Conservation (phyloP, 2,113 vertebrate species). For the Strigops habroptila region DNA sequence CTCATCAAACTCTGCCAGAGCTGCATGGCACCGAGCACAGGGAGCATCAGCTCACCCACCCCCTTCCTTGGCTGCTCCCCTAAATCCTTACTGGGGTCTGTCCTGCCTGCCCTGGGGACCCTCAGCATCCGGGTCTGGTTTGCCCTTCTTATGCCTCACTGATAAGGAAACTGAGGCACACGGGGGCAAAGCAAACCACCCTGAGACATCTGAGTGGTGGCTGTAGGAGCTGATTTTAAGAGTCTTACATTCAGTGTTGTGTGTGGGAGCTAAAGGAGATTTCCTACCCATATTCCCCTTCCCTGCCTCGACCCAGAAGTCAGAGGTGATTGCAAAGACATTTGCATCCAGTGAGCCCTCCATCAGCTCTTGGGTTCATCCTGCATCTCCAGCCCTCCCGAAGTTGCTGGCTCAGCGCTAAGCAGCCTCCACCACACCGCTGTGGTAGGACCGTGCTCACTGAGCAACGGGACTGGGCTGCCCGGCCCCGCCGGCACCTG, state of each 20-base stretch:
- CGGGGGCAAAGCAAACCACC: accelerated
- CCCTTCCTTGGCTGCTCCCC: background rate
- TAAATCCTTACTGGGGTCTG: background rate
- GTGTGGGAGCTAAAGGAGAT: background rate
- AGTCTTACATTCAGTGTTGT: background rate
- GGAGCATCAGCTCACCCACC: background rate
- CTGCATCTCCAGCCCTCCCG: background rate
- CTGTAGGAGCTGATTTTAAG: background rate
- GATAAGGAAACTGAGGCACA: background rate
- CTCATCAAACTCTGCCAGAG: slow-evolving; percentile 94
- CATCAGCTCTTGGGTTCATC: background rate
- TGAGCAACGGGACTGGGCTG: accelerated
- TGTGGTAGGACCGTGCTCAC: accelerated
- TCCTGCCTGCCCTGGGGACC: background rate
- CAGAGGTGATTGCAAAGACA: accelerated
- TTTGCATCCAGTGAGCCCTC: accelerated
- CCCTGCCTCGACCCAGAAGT: background rate
- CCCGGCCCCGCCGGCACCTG: background rate
- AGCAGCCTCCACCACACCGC: background rate
- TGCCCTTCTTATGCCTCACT: background rate
- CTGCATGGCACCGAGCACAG: slow-evolving; percentile 47
- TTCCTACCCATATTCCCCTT: background rate
- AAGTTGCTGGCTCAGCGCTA: accelerated
- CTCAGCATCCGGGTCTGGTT: accelerated
- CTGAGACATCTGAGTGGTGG: background rate